phyloP scores from a whole-genome alignment of 2,888 invertebrate species.

The Ennomos erosarius region DNA sequence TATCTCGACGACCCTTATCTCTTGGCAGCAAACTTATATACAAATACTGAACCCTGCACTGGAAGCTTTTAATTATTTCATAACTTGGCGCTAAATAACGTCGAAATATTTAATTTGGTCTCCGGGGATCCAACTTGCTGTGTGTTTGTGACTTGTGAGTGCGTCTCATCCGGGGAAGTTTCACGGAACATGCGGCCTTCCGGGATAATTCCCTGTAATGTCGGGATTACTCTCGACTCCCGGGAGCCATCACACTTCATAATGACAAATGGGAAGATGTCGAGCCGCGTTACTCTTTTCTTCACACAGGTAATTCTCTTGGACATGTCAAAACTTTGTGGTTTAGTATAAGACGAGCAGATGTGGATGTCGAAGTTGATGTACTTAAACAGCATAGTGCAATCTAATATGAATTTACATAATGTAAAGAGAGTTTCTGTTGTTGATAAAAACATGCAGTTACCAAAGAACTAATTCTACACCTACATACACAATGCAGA shows the following conservation, averaged over 20 bases:
- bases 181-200: conserved; percentile 52
- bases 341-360: conserved; percentile 9
- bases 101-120: conserved; percentile 50
- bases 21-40: conserved; percentile 50
- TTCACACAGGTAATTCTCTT: conserved; percentile 51
- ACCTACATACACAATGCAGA: not conserved
- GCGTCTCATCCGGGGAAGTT: conserved; percentile 52
- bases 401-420: no score
- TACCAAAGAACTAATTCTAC: not conserved
- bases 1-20: conserved; percentile 58
- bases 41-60: not conserved
- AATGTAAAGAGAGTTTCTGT: not conserved
- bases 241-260: conserved; percentile 49
- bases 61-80: conserved; percentile 51
- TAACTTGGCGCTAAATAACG: conserved; percentile 48
- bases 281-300: conserved; percentile 51
- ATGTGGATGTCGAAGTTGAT: conserved; percentile 13
- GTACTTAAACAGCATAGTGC: not conserved
- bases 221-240: conserved; percentile 61
- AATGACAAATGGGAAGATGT: conserved; percentile 66
- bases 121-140: conserved; percentile 39
- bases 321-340: conserved; percentile 50
- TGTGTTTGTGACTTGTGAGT: conserved; percentile 40
- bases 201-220: conserved; percentile 68
- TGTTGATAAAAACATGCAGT: not conserved